Percentiles rank a stretch among this genome's conserved stretches.
Conservation (phyloP, 2,113 vertebrate genomes). For the Varanus komodoensis region DNA sequence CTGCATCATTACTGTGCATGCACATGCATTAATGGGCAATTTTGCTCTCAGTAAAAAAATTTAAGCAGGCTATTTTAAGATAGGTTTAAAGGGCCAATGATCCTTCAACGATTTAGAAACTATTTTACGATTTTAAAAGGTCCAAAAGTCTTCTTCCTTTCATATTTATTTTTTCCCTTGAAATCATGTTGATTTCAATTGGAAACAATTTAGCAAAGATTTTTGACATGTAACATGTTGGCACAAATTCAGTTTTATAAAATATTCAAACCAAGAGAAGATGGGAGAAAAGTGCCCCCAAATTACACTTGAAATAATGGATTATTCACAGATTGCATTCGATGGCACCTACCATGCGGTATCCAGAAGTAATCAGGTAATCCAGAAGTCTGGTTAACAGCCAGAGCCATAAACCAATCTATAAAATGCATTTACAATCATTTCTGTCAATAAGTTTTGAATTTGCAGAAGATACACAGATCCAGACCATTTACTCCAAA, state of each 20-base stretch:
- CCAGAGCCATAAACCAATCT: not conserved
- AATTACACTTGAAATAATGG: not conserved
- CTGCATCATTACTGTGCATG: conserved; percentile 64
- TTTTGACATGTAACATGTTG: conserved; percentile 29
- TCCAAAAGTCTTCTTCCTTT: conserved; percentile 63
- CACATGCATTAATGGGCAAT: conserved; percentile 65
- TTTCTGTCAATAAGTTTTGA: not conserved
- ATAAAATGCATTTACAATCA: not conserved
- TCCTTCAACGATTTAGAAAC: conserved; percentile 53
- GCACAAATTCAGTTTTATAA: not conserved
- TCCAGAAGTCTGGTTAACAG: not conserved
- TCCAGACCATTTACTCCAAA: not conserved
- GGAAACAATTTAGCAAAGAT: not conserved
- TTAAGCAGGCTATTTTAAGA: conserved; percentile 68
- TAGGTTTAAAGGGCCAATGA: conserved; percentile 60
- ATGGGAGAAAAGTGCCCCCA: not conserved
- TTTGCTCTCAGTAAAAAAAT: conserved; percentile 63
- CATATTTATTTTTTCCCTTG: conserved; percentile 33
- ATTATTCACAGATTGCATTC: not conserved
- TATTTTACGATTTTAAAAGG: conserved; percentile 68
- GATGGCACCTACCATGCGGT: not conserved
- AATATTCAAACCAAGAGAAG: not conserved
- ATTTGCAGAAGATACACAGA: not conserved
- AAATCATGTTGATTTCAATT: conserved; percentile 53
- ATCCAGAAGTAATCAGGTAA: not conserved